These are phyloP conservation scores for Pogonomyrmex barbatus DNA, from an alignment of 1,140 invertebrate species.

Conservation along the genomic window DNA sequence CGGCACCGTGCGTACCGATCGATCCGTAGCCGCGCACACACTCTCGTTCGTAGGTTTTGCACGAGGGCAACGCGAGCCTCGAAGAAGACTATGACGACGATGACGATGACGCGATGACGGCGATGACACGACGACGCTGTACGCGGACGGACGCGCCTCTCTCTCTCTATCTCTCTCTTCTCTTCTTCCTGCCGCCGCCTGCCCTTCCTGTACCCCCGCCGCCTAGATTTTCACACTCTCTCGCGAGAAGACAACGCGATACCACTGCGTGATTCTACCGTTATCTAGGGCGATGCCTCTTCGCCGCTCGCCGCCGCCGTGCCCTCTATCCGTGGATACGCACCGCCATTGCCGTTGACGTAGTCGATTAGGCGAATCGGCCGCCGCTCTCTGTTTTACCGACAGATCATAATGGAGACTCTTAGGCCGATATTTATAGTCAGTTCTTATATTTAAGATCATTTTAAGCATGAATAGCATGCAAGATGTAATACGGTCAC, in stretches of 20 bases:
- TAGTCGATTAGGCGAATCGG: neutral
- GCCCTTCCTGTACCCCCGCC: conserved; percentile 38
- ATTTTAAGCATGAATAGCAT: too few relatives aligned
- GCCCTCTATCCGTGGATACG: conserved; percentile 67
- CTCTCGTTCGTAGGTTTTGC: conserved; percentile 14
- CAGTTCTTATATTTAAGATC: too few relatives aligned
- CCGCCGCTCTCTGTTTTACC: neutral
- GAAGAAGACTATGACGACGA: conserved; percentile 39
- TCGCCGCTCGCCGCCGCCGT: conserved; percentile 71
- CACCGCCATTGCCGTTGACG: neutral
- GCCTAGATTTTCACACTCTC: conserved; percentile 66
- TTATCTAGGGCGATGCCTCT: conserved; percentile 85
- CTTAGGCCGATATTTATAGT: too few relatives aligned
- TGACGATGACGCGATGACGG: neutral
- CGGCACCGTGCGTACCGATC: conserved; percentile 42
- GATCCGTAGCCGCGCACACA: conserved; percentile 19
- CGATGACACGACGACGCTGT: neutral
- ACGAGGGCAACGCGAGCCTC: conserved; percentile 33
- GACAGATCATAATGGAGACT: too few relatives aligned
- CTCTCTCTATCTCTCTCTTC: conserved; percentile 42
- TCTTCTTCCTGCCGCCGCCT: conserved; percentile 25
- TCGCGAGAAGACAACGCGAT: conserved; percentile 68
- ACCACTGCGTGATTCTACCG: conserved; percentile 82
- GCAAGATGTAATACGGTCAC: too few relatives aligned
- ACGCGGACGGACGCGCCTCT: conserved; percentile 36